Evolutionary conservation across 2,888 invertebrate species (phyloP).

Genomic region (Perizoma flavofasciatum): DNA sequence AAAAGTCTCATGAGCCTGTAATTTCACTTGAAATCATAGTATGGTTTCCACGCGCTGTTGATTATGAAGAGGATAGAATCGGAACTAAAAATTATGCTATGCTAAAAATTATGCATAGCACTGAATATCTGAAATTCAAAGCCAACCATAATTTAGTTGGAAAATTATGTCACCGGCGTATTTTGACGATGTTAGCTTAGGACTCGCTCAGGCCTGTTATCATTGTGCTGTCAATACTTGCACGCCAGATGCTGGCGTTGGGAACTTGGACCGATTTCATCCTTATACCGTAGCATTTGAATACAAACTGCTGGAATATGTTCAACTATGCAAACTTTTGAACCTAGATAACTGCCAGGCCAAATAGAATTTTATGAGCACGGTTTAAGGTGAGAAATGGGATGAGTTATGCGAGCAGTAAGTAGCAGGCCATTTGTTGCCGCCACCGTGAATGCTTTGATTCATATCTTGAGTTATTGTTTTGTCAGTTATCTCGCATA

Average conservation of each 20-base stretch:
- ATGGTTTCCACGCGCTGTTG: no score
- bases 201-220: slow-evolving; percentile 42
- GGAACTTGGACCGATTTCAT: slow-evolving; percentile 5
- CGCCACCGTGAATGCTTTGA: slow-evolving; percentile 46
- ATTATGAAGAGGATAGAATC: no score
- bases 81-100: no score
- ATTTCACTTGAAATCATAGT: no score
- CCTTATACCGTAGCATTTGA: slow-evolving; percentile 11
- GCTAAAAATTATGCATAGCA: no score
- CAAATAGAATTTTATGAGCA: slow-evolving; percentile 32
- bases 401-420: slow-evolving; percentile 21
- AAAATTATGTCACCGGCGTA: slow-evolving; percentile 12
- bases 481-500: slow-evolving; percentile 43
- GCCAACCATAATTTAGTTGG: background rate
- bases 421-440: slow-evolving; percentile 47
- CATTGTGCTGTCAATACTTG: slow-evolving; percentile 38
- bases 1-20: no score
- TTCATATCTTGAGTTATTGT: slow-evolving; percentile 55
- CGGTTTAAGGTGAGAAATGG: slow-evolving; percentile 28
- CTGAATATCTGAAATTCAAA: background rate
- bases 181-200: slow-evolving; percentile 48
- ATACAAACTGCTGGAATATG: slow-evolving; percentile 14
- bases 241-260: slow-evolving; percentile 25
- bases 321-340: slow-evolving; percentile 13
- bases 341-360: slow-evolving; percentile 6